phyloP scores from a whole-genome alignment of 2,888 invertebrate species.

The Pandemis cinnamomeana region DNA sequence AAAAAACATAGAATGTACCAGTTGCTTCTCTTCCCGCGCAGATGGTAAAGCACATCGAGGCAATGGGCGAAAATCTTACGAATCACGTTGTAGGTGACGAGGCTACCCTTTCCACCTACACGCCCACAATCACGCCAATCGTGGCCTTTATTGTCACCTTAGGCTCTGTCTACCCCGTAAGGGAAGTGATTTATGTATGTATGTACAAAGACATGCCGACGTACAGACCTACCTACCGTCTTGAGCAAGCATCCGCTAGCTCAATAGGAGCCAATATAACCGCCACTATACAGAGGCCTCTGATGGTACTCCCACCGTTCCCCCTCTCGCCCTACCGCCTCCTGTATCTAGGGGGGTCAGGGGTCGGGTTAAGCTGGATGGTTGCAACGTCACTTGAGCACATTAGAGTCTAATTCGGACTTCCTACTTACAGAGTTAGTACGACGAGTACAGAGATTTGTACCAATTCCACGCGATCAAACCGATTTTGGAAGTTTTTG shows the following conservation, averaged over 20 bases:
- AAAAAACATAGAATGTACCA: too few species aligned
- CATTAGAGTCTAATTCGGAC: conserved; percentile 80
- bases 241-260: conserved; percentile 79
- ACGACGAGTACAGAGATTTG: conserved; percentile 77
- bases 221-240: conserved; percentile 62
- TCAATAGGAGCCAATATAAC: conserved; percentile 79
- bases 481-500: conserved; percentile 57
- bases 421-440: conserved; percentile 77
- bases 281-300: conserved; percentile 61
- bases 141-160: too few species aligned
- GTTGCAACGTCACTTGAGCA: conserved; percentile 77
- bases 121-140: too few species aligned
- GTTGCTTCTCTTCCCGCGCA: too few species aligned
- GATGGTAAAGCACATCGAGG: too few species aligned
- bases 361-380: conserved; percentile 60
- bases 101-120: too few species aligned
- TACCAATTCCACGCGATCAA: conserved; percentile 72
- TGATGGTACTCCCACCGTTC: conserved; percentile 47
- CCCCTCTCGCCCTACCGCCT: conserved; percentile 44
- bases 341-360: conserved; percentile 43
- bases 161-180: too few species aligned
- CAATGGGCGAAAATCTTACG: too few species aligned
- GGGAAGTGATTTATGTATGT: too few species aligned
- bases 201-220: conserved; percentile 42
- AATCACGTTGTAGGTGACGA: too few species aligned